Conservation (phyloP, 2,888 invertebrate genomes). For the Entomobrya multifasciata region DNA sequence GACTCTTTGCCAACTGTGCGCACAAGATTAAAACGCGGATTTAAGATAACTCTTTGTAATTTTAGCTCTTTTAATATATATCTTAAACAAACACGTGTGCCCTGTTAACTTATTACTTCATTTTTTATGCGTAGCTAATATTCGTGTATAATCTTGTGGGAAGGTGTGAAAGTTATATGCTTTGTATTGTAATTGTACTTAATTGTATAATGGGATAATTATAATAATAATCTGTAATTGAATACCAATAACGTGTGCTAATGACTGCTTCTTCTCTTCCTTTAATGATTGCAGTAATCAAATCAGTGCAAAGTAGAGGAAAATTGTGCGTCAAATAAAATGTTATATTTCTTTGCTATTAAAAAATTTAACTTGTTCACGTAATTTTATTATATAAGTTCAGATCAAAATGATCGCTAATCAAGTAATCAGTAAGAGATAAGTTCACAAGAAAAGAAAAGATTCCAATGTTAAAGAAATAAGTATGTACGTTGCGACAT, state of each 20-base stretch:
- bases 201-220: not conserved
- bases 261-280: not conserved
- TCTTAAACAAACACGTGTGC: not conserved
- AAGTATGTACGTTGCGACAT: no score
- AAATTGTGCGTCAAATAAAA: no score
- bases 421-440: no score
- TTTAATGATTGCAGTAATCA: no score
- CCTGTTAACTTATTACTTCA: not conserved
- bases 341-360: no score
- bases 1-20: not conserved
- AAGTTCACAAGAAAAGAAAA: no score
- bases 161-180: constrained; percentile 59
- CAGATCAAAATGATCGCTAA: no score
- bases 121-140: not conserved
- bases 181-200: not conserved
- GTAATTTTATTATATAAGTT: no score
- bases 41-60: not conserved
- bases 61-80: no score
- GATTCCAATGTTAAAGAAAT: no score
- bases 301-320: no score
- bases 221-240: not conserved
- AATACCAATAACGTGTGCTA: not conserved
- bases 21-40: not conserved
- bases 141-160: not conserved
- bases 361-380: no score